Evolutionary conservation across 1,140 invertebrate genomes (phyloP).

Genomic region (Apis dorsata): DNA sequence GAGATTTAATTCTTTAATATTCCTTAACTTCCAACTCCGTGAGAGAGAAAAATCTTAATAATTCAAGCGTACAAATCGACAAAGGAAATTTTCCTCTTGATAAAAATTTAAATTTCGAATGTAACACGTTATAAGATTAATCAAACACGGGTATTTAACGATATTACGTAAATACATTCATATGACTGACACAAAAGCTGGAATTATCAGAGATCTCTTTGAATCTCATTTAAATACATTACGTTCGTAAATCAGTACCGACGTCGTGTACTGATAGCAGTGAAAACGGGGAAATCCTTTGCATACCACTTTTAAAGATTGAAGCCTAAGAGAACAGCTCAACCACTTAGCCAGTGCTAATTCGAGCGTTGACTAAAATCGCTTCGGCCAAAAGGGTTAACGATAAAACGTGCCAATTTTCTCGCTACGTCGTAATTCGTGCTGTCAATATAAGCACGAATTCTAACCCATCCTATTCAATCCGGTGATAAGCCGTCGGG

Average conservation of each 20-base stretch:
- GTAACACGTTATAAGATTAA: background rate
- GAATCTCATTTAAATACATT: constrained; percentile 24
- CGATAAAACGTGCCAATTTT: constrained; percentile 14
- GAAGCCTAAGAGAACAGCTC: too few relatives aligned
- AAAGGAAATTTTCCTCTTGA: background rate
- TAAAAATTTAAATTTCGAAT: background rate
- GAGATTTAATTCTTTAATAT: too few relatives aligned
- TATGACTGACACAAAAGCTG: background rate
- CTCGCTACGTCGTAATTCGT: constrained; percentile 4
- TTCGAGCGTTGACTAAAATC: background rate
- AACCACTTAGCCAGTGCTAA: background rate
- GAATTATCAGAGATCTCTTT: constrained; percentile 30
- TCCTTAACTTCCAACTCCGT: too few relatives aligned
- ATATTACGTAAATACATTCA: constrained; percentile 28
- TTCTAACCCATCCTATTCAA: background rate
- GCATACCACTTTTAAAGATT: background rate
- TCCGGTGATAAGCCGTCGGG: background rate
- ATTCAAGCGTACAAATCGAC: too few relatives aligned
- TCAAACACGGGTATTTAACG: constrained; percentile 2
- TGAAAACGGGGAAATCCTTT: constrained; percentile 22
- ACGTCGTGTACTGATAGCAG: constrained; percentile 6
- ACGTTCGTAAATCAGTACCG: background rate
- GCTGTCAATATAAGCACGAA: constrained; percentile 4
- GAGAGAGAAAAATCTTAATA: too few relatives aligned
- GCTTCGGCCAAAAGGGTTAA: background rate